A percentile compares a stretch with the other conserved stretches of the same genome.
Evolutionary conservation across 2,888 invertebrate genomes (phyloP).

Genomic region (Lasius fuliginosus): DNA sequence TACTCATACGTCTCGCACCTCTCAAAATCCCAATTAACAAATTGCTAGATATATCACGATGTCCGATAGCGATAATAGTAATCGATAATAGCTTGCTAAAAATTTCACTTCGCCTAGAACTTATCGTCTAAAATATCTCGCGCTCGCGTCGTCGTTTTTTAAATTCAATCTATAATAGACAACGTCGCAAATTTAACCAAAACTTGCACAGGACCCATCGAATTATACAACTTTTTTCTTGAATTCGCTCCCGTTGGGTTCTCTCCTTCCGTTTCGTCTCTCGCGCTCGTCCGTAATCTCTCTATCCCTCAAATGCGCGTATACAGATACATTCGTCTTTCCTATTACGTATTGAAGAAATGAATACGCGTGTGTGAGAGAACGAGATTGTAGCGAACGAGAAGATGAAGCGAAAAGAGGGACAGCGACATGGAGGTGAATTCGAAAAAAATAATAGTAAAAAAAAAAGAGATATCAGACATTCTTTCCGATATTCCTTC

Average conservation of each 20-base stretch:
- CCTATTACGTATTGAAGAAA: slow-evolving; percentile 25
- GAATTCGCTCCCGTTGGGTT: background rate
- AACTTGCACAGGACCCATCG: slow-evolving; percentile 84
- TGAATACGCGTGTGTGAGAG: background rate
- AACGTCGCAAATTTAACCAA: slow-evolving; percentile 82
- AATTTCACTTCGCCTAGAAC: slow-evolving; percentile 68
- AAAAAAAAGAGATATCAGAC: slow-evolving; percentile 50
- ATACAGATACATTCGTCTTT: background rate
- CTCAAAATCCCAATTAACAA: slow-evolving; percentile 72
- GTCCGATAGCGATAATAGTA: slow-evolving; percentile 67
- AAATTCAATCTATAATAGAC: slow-evolving; percentile 81
- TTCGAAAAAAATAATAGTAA: background rate
- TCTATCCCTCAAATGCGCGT: slow-evolving; percentile 8
- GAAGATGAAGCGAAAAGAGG: background rate
- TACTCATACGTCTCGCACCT: slow-evolving; percentile 65
- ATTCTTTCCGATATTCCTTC: slow-evolving; percentile 56
- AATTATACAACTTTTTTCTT: slow-evolving; percentile 73
- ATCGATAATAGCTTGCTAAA: slow-evolving; percentile 64
- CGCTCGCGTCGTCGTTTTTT: slow-evolving; percentile 69
- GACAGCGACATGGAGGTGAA: background rate
- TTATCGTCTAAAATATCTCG: slow-evolving; percentile 69
- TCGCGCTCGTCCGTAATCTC: background rate
- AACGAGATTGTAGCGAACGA: slow-evolving; percentile 5
- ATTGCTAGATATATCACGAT: slow-evolving; percentile 74
- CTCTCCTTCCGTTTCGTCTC: background rate